Percentiles rank a stretch among this genome's conserved stretches.
These are phyloP conservation scores for Lucilia sericata DNA, from an alignment of 1,140 invertebrate genomes.

Conservation along the genomic window DNA sequence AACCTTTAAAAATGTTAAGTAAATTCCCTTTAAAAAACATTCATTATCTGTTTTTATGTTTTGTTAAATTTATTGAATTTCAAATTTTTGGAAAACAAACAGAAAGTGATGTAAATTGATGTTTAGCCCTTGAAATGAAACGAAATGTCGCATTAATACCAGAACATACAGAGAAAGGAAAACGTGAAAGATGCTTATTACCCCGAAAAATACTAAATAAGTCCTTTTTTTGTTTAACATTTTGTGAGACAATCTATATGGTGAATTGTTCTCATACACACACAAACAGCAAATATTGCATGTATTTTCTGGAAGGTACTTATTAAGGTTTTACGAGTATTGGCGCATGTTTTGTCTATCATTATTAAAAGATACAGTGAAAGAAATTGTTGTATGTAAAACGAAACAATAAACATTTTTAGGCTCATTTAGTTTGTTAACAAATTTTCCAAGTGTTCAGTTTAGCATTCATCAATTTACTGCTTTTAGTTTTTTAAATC, in stretches of 20 bases:
- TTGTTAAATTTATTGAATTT: constrained; percentile 12
- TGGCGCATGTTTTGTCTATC: neutral
- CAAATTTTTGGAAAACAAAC: neutral
- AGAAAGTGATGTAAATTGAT: neutral
- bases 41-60: neutral
- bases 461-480: neutral
- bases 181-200: neutral
- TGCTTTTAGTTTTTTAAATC: neutral
- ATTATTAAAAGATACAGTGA: neutral
- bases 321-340: neutral
- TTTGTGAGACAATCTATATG: neutral
- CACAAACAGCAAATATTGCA: neutral
- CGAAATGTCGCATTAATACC: neutral
- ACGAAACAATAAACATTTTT: too few species aligned
- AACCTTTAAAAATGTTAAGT: too few species aligned
- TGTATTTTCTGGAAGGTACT: neutral
- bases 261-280: neutral
- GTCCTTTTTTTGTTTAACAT: neutral
- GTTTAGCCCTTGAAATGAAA: neutral
- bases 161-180: neutral
- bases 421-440: too few species aligned
- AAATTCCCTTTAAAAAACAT: neutral
- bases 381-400: neutral
- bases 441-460: neutral
- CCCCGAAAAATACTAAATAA: neutral